Evolutionary conservation across 2,797 vertebrate species (phyloP), one percentile per base, ranked within the genome.

Genomic region (Gallinago solitaria): DNA sequence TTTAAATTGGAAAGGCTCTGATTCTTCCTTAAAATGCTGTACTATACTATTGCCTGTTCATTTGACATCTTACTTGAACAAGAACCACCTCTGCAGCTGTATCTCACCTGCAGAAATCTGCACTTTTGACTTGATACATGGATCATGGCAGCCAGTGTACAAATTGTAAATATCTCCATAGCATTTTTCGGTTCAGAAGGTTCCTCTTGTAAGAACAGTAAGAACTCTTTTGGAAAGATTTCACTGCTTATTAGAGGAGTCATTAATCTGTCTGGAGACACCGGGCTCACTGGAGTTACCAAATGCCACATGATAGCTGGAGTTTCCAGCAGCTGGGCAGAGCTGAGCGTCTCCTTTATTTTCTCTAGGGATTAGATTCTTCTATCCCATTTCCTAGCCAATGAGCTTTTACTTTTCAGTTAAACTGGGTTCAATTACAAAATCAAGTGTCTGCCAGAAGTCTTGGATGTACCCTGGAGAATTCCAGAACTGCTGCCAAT

Each of bases 371-470:
- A 86, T 87, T 95, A 75, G 43, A 60, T n/a, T 87, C 41, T 93
- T 95, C 64, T 95, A 93, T 95, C 79, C 91, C 74, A 87, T 97
- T 97, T 96, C 64, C 60, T 82, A 93, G 56, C 90, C 92, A 90
- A 85, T 83, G 82, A 95, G 84, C 79, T 97, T 96, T 95, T 94
- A 94, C 77, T 94, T 96, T 94, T 83, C 86, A 87, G 70, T 96
- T 96, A 92, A 96, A 95, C 35, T 81, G 51, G 54, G 57, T 94
- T 96, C 92, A 96, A 39, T 90, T 96, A 93, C 81, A 94, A 96
- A 97, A 96, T 93, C 51, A 89, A 90, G 57, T 79, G 75, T 91
- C 92, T 94, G 79, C 56, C 86, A 95, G 83, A 84, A 94, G 78
- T 83, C 68, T 94, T 92, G 37, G 47, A 32, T 35, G 23, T 79